Evolutionary conservation across 1,140 invertebrate genomes (phyloP).

Genomic region (Temnothorax longispinosus): DNA sequence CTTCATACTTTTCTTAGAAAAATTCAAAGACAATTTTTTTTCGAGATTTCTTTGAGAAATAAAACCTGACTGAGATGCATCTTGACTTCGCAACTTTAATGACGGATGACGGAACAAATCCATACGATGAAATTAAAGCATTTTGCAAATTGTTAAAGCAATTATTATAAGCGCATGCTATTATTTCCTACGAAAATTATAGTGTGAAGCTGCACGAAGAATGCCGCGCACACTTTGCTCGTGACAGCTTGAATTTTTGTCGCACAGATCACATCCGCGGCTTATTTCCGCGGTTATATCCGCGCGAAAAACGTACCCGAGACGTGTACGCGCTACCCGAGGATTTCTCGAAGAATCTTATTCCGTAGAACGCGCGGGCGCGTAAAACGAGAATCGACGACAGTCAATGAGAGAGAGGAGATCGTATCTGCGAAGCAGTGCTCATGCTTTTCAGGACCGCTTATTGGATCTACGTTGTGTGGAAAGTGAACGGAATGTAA

Average conservation of each 20-base stretch:
- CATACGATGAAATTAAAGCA: not conserved
- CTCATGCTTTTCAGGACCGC: slow-evolving; percentile 18
- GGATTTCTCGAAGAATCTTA: slow-evolving; percentile 37
- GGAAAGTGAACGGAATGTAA: slow-evolving; percentile 37
- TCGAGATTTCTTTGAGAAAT: not conserved
- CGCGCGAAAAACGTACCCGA: not conserved
- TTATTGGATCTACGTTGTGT: slow-evolving; percentile 30
- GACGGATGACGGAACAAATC: not conserved
- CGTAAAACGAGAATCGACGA: slow-evolving; percentile 13
- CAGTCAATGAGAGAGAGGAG: slow-evolving; percentile 32
- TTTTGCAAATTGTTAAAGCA: not conserved
- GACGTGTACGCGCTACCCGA: not conserved
- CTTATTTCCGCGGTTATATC: slow-evolving; percentile 28
- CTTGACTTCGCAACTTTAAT: not conserved
- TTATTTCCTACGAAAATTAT: not conserved
- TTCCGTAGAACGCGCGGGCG: slow-evolving; percentile 1
- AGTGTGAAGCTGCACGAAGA: not conserved
- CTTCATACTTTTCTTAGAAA: not conserved
- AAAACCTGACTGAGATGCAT: not conserved
- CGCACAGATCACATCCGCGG: not conserved
- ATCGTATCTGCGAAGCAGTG: slow-evolving; percentile 11
- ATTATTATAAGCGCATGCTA: not conserved
- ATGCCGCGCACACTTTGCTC: not conserved
- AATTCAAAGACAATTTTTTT: not conserved
- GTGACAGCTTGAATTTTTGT: slow-evolving; percentile 53